Conservation (phyloP, 2,888 invertebrate species). For the Lepidochrysops patricia region DNA sequence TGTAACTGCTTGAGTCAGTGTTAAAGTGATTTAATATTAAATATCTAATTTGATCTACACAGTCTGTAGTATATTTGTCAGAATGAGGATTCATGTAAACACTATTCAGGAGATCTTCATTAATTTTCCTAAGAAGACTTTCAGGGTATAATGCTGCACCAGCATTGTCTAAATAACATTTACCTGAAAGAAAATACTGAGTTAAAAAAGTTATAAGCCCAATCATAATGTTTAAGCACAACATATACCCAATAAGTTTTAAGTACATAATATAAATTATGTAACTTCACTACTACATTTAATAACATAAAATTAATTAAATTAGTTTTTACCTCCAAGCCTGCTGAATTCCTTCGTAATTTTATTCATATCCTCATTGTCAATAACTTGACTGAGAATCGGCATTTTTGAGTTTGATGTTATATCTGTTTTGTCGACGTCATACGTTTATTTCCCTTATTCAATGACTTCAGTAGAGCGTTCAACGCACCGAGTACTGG, state of each 20-base stretch:
- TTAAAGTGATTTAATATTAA: slow-evolving; percentile 91
- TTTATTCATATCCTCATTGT: slow-evolving; percentile 46
- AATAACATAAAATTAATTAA: neutral
- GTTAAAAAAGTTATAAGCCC: no score
- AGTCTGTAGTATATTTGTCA: slow-evolving; percentile 86
- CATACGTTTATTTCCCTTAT: neutral
- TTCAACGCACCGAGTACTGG: neutral
- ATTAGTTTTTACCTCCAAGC: slow-evolving; percentile 48
- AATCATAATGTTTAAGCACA: no score
- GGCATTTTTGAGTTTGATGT: slow-evolving; percentile 33
- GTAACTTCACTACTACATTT: neutral
- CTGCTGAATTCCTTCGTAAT: slow-evolving; percentile 59
- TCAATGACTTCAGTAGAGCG: neutral
- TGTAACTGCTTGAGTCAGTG: slow-evolving; percentile 85
- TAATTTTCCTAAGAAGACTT: slow-evolving; percentile 78
- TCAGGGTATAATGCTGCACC: slow-evolving; percentile 89
- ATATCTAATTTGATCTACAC: slow-evolving; percentile 87
- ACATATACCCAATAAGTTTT: neutral
- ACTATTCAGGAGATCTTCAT: slow-evolving; percentile 79
- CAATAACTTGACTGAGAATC: slow-evolving; percentile 53
- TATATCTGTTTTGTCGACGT: neutral
- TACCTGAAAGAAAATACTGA: slow-evolving; percentile 74
- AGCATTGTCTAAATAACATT: slow-evolving; percentile 91
- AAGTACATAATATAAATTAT: neutral
- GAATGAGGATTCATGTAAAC: slow-evolving; percentile 94